Base-by-base conservation (phyloP, 2,888 invertebrate species). In the Agonum fuliginosum region DNA sequence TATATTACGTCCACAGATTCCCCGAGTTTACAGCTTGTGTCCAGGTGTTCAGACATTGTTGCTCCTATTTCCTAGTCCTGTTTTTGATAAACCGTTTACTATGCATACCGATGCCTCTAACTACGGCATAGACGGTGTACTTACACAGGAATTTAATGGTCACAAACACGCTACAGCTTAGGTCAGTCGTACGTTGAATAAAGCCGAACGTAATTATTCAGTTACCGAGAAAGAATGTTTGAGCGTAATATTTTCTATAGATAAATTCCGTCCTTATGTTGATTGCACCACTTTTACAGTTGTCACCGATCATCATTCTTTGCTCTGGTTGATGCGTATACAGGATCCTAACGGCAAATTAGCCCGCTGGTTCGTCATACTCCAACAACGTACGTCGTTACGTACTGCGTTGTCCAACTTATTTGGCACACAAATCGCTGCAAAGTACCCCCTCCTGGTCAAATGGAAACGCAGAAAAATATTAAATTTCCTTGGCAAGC, bases 381-480 rank as follows among this genome's bases (percentile, higher is more conserved):
- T 22, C 1, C 51, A 22, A n/a, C 22, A 51, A 17, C 19, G 19
- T 54, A 6, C 5, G 5, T 20, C 1, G 22, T 1, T 54, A 41
- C 41, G 2, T n/a, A 12, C 2, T 41, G 41, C 14, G n/a, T 12
- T 12, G 41, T 41, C 2, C n/a, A n/a, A n/a, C n/a, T n/a, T n/a
- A n/a, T n/a, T n/a, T n/a, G n/a, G n/a, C n/a, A n/a, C 22, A 54
- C 17, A 54, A 54, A 19, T 8, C 14, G 1, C 20, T n/a, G 10
- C 10, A 10, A 46, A 8, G n/a, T 20, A 20, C 22, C 22, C 0
- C 76, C 67, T 14, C 37, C 58, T 41, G 78, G 79, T 12, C 48
- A 77, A 14, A 79, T 79, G 77, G 77, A 69, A 10, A 48, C 58
- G 17, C 12, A 76, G n/a, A 72, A 71, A 17, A 17, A 43, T 1